A percentile compares a stretch with the other conserved stretches of the same genome.
Evolutionary conservation across 2,113 vertebrate species (phyloP).

Genomic region (Ploceus nigricollis): DNA sequence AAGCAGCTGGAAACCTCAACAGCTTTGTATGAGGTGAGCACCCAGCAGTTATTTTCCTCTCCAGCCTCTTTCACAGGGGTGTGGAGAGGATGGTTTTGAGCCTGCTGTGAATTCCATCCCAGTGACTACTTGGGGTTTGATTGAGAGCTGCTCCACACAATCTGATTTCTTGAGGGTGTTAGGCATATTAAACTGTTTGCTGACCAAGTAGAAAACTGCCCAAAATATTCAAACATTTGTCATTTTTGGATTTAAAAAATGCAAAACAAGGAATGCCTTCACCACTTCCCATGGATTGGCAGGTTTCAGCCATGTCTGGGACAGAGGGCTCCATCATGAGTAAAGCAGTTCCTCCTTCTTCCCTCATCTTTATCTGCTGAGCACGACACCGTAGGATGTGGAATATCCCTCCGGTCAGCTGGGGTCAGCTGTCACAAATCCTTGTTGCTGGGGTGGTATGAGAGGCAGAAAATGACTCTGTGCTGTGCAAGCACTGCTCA

Average conservation of each 20-base stretch:
- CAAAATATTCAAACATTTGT: not conserved
- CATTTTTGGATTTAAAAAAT: not conserved
- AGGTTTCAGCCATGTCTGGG: not conserved
- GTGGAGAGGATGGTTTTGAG: not conserved
- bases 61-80: not conserved
- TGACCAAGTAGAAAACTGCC: not conserved
- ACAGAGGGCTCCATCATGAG: not conserved
- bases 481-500: not conserved
- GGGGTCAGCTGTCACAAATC: not conserved
- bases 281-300: not conserved
- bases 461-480: not conserved
- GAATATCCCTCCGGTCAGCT: accelerated
- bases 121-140: not conserved
- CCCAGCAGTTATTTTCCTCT: not conserved
- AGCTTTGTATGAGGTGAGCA: not conserved
- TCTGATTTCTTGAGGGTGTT: not conserved
- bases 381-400: too few relatives aligned
- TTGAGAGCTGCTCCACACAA: not conserved
- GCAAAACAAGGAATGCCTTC: not conserved
- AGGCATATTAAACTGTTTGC: not conserved
- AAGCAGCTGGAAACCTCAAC: not conserved
- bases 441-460: not conserved
- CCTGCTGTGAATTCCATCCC: not conserved
- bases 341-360: not conserved
- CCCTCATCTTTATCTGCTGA: not conserved